Evolutionary conservation across 2,113 vertebrate species (phyloP).

Genomic region (Hemichromis elongatus): DNA sequence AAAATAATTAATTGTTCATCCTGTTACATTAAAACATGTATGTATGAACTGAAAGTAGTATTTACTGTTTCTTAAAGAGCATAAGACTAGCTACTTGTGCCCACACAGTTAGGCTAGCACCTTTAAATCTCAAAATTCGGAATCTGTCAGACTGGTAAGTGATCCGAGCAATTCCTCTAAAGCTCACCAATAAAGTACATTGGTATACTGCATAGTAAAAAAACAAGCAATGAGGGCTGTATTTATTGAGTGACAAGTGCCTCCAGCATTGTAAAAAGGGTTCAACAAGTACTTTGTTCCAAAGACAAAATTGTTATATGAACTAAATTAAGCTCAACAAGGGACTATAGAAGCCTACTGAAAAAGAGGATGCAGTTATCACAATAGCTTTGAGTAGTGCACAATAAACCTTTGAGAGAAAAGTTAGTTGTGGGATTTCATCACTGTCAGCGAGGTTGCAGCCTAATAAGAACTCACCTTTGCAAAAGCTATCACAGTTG

Average conservation of each 20-base stretch:
- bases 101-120: background rate
- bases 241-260: background rate
- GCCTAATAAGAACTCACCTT: background rate
- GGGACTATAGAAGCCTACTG: background rate
- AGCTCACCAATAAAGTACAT: background rate
- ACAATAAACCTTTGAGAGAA: background rate
- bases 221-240: background rate
- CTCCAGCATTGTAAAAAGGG: background rate
- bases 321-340: background rate
- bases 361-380: background rate
- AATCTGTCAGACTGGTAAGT: background rate
- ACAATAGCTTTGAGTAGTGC: background rate
- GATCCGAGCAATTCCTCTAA: background rate
- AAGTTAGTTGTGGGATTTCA: background rate
- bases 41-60: background rate
- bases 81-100: background rate
- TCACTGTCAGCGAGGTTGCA: background rate
- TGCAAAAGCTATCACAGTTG: background rate
- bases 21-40: background rate
- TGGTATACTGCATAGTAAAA: background rate
- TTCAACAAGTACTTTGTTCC: background rate
- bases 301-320: background rate
- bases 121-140: too few species aligned
- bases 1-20: background rate
- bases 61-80: background rate